Conservation (phyloP, 2,888 invertebrate species). For the Perithous albicinctus region DNA sequence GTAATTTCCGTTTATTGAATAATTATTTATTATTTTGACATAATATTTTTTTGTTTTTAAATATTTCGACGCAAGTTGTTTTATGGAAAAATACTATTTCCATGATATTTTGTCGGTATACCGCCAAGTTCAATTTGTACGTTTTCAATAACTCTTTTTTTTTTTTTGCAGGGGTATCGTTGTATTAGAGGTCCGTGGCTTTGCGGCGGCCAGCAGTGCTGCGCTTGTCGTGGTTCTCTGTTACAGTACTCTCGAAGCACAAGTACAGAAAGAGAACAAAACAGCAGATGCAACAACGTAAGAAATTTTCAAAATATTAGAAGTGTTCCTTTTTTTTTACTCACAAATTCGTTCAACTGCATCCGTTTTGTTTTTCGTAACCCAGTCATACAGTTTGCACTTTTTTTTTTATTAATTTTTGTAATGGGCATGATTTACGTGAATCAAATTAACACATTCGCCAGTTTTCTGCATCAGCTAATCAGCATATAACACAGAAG, state of each 20-base stretch:
- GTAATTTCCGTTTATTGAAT: no score
- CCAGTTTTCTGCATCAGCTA: constrained; percentile 1
- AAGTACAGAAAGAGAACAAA: constrained; percentile 75
- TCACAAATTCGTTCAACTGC: constrained; percentile 4
- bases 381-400: constrained; percentile 6
- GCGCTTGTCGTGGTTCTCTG: constrained; percentile 80
- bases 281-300: constrained; percentile 59
- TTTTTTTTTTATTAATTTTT: constrained; percentile 32
- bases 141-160: neutral
- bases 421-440: constrained; percentile 44
- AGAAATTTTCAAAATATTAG: constrained; percentile 37
- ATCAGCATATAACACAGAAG: constrained; percentile 11
- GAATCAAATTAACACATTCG: neutral
- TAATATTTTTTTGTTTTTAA: no score
- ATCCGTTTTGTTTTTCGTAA: constrained; percentile 12
- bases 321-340: neutral
- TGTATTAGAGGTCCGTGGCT: constrained; percentile 80
- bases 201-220: constrained; percentile 83
- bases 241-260: constrained; percentile 80
- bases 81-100: no score
- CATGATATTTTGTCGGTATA: no score
- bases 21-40: no score
- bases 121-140: constrained; percentile 12
- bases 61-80: no score
- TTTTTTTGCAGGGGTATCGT: constrained; percentile 79